A percentile compares a stretch with the other conserved stretches of the same genome.
Evolutionary conservation across 2,888 invertebrate species (phyloP).

Genomic region (Bembecia ichneumoniformis): DNA sequence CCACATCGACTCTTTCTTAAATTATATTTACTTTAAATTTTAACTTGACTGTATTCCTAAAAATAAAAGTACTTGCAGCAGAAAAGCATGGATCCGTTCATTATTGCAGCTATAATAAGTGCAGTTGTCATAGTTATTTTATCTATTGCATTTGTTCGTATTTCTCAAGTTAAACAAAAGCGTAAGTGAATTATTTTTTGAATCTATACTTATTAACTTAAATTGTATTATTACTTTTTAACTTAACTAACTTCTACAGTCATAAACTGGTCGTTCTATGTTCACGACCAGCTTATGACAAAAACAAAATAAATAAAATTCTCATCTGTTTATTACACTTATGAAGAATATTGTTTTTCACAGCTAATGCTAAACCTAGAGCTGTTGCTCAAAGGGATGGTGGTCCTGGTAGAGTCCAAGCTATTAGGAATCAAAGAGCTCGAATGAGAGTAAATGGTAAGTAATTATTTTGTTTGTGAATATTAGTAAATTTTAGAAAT

Average conservation of each 20-base stretch:
- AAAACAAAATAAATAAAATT: neutral
- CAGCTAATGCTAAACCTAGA: slow-evolving; percentile 45
- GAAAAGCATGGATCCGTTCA: slow-evolving; percentile 52
- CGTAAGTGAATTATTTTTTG: slow-evolving; percentile 22
- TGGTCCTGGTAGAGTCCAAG: slow-evolving; percentile 78
- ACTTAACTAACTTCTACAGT: too few relatives aligned
- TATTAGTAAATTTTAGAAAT: neutral
- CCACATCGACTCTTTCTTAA: neutral
- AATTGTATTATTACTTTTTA: too few relatives aligned
- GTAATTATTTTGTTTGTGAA: neutral
- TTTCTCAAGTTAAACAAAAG: slow-evolving; percentile 43
- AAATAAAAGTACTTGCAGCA: too few relatives aligned
- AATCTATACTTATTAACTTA: neutral
- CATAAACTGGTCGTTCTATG: too few relatives aligned
- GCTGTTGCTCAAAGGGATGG: slow-evolving; percentile 64
- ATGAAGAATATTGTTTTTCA: slow-evolving; percentile 5
- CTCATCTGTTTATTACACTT: neutral
- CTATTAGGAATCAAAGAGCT: slow-evolving; percentile 80
- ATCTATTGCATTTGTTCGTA: slow-evolving; percentile 42
- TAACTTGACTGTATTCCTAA: slow-evolving; percentile 3
- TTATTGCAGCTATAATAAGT: slow-evolving; percentile 56
- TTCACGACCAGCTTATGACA: too few relatives aligned
- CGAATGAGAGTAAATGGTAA: slow-evolving; percentile 74
- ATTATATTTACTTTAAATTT: slow-evolving; percentile 1
- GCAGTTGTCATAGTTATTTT: slow-evolving; percentile 47